Conservation (phyloP, 2,888 invertebrate species). For the Hipparchia sbordonii region DNA sequence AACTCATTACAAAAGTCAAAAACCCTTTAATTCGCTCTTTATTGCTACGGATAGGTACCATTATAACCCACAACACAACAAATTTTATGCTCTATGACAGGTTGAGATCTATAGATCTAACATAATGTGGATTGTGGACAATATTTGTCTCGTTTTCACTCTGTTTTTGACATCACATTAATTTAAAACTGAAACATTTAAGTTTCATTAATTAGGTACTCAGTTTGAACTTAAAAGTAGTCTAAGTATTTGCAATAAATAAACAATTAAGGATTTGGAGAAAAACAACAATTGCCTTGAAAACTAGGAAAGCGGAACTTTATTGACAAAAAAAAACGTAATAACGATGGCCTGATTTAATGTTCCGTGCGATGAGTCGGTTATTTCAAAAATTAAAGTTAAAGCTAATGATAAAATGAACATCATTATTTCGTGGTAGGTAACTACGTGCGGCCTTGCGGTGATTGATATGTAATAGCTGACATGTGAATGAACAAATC, state of each 20-base stretch:
- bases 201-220: not conserved
- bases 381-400: constrained; percentile 28
- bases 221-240: not conserved
- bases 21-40: not conserved
- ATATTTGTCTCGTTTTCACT: no score
- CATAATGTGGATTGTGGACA: no score
- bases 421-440: constrained; percentile 26
- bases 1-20: constrained; percentile 1
- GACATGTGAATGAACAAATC: constrained; percentile 32
- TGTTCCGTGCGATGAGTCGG: constrained; percentile 34
- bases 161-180: not conserved
- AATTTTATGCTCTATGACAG: no score
- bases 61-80: no score
- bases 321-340: constrained; percentile 42
- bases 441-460: constrained; percentile 15
- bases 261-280: constrained; percentile 39
- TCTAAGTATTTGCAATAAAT: constrained; percentile 19
- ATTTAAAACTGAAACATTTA: not conserved
- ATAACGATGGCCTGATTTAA: constrained; percentile 31
- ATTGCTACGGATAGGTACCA: not conserved
- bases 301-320: constrained; percentile 67
- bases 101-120: no score
- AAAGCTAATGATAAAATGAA: constrained; percentile 25
- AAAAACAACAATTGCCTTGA: constrained; percentile 44
- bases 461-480: constrained; percentile 29